Evolutionary conservation across 64 coral and sea anemone species (phyloP), one percentile per base, ranked within the genome.

Genomic region (Dendronephthya gigantea): DNA sequence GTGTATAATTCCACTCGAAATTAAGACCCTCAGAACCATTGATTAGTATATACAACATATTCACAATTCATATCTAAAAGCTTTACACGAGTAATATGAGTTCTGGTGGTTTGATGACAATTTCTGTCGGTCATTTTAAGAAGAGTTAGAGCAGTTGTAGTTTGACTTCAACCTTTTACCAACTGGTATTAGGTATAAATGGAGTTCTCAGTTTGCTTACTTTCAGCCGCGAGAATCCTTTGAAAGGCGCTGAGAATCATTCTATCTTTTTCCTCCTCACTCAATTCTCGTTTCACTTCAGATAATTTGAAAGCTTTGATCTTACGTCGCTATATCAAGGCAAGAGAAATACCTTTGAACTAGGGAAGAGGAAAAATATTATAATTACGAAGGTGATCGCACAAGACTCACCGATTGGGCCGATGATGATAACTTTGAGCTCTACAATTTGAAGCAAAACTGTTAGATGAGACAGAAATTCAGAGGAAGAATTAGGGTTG

Each of bases 221-320:
- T 89, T 66, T 94, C 93, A 40, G 93, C 84, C 23, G 59, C 87
- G 2, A 94, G 66, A 68, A 94, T 92, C 87, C 94, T 98, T 10
- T 90, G 81, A 6, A 96, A 87, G 32, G 94, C 89, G 39, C 49
- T 69, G 25, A 86, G 49, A 51, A 96, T 88, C 89, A 93, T 89
- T 37, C 55, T 83, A 16, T 85, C 82, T 84, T 86, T 87, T n/a
- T 93, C 94, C 0, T 88, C 87, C 0, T 74, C 66, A 84, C 88
- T 89, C 14, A 93, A 40, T 17, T 58, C 75, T 86, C 88, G 90
- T 7, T 91, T 96, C 0, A 96, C 94, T 59, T 96, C 94, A 81
- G 91, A 68, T 70, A 96, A 84, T 36, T 96, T 96, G 81, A 96
- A 96, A 16, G 94, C 88, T 59, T 96, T 96, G 30, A 96, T 96